Conservation (phyloP, 1,140 invertebrate genomes). For the Arion vulgaris region DNA sequence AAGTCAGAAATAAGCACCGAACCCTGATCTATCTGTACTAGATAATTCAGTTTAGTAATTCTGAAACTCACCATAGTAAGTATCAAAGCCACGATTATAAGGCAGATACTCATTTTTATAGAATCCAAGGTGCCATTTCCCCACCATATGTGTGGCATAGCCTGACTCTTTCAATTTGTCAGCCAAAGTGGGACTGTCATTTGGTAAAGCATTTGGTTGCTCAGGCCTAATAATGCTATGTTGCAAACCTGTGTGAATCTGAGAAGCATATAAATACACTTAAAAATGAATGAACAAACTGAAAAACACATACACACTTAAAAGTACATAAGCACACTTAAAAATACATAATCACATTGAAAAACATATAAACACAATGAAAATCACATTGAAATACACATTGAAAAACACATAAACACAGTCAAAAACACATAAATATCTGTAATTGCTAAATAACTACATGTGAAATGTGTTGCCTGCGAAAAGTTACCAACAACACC, state of each 20-base stretch:
- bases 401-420: no score
- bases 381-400: no score
- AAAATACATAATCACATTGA: background rate
- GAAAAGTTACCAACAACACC: no score
- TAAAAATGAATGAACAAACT: background rate
- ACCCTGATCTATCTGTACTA: background rate
- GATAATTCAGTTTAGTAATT: background rate
- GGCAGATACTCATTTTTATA: conserved; percentile 67
- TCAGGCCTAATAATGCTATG: conserved; percentile 56
- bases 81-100: background rate
- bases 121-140: conserved; percentile 72
- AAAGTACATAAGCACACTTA: background rate
- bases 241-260: conserved; percentile 48
- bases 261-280: conserved; percentile 58
- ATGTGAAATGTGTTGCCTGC: no score
- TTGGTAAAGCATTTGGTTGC: conserved; percentile 63
- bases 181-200: conserved; percentile 62
- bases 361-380: no score
- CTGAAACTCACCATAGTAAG: background rate
- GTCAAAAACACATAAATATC: no score
- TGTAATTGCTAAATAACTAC: no score
- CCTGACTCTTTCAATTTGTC: conserved; percentile 59
- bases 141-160: conserved; percentile 68
- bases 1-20: no score
- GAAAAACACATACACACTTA: background rate